Percentiles rank a stretch among this genome's conserved stretches.
These are phyloP conservation scores for Plestiodon gilberti DNA, from an alignment of 2,113 vertebrate genomes.

Conservation along the genomic window DNA sequence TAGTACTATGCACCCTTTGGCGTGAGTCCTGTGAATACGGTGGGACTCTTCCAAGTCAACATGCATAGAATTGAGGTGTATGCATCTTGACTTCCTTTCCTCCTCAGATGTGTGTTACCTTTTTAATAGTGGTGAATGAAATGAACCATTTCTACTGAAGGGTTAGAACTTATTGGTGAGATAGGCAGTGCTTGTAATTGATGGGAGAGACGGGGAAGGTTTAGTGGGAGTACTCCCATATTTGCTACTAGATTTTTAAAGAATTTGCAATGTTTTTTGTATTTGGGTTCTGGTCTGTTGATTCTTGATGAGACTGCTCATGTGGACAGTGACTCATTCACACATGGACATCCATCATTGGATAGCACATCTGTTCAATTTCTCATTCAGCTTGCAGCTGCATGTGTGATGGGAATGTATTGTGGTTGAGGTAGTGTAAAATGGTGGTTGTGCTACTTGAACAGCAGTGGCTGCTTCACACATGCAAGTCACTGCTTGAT, in stretches of 20 bases:
- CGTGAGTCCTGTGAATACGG: too few species aligned
- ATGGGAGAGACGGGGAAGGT: neutral
- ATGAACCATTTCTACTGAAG: too few species aligned
- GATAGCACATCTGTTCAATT: neutral
- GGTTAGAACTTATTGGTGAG: neutral
- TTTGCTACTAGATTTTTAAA: too few species aligned
- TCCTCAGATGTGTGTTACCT: too few species aligned
- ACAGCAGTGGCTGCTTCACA: neutral
- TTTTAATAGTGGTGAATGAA: too few species aligned
- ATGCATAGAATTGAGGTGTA: too few species aligned
- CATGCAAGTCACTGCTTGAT: neutral
- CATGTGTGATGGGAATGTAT: neutral
- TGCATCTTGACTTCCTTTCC: too few species aligned
- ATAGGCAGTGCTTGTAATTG: too few species aligned
- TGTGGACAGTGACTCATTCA: neutral
- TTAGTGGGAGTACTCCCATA: neutral
- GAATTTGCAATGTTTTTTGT: too few species aligned
- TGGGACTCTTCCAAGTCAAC: too few species aligned
- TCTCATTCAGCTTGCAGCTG: neutral
- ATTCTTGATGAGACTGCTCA: neutral
- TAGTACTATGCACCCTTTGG: too few species aligned
- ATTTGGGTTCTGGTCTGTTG: neutral
- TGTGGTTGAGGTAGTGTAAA: neutral
- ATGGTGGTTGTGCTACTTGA: neutral
- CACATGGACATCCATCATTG: neutral